Base-by-base conservation (phyloP, 2,888 invertebrate genomes). In the Leptopilina syphax region DNA sequence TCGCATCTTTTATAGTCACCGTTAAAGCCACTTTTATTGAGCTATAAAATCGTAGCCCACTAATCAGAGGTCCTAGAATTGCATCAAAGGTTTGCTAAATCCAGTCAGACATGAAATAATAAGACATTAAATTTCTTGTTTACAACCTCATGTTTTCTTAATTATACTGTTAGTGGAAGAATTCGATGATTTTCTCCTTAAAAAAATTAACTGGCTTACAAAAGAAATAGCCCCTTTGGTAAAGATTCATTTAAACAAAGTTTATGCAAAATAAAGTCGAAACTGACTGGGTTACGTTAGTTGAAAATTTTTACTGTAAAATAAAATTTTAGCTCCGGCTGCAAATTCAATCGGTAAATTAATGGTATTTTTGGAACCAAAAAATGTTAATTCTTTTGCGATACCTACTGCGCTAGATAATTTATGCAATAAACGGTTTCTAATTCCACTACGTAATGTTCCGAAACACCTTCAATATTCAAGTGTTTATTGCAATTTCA, bases 91-190 rank as follows among this genome's bases (percentile, higher is more conserved):
- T 27, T 7, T 73, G 27, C n/a, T 73, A 34, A 73, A 34, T 27
- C n/a, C 57, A 73, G 54, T 57, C 73, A 57, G 54, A 73, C 50
- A 70, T 70, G 70, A 54, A 50, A 54, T 70, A 70, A 70, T 50
- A 54, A 57, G 73, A 73, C 73, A 57, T 57, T 73, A 73, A 73
- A 73, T 73, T 73, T 73, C 34, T 73, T 54, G 57, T 73, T 73
- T 57, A 73, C 34, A 54, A 57, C 34, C n/a, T 12, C 13, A 57
- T 73, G 27, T 73, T n/a, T 73, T 34, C 54, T 73, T 57, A 73
- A 73, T 73, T 73, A 57, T 8, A 44, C 34, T 13, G n/a, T 73
- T 73, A 27, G 34, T 7, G 34, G 9, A 68, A 50, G 50, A 68
- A 70, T 7, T 13, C 13, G 8, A 12, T 12, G 13, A 12, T 70